These are phyloP conservation scores for Meleagris gallopavo DNA, from an alignment of 2,113 vertebrate species.

Conservation along the genomic window DNA sequence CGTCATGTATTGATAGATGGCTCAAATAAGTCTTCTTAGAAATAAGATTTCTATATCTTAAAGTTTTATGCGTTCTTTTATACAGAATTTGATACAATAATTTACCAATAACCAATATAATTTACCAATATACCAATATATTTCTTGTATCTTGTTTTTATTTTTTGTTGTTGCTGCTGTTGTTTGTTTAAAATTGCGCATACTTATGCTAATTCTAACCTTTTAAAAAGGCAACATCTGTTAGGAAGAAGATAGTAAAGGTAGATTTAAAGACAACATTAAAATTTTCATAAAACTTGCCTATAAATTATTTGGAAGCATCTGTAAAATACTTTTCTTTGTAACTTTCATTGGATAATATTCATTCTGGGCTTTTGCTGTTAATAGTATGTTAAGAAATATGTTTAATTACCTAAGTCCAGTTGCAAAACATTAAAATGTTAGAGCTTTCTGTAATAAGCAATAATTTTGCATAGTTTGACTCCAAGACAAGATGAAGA, in stretches of 20 bases:
- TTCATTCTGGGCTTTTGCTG: background rate
- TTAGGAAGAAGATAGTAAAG: background rate
- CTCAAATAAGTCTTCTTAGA: background rate
- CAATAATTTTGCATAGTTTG: background rate
- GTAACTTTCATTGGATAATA: background rate
- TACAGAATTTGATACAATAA: conserved; percentile 19
- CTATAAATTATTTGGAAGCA: background rate
- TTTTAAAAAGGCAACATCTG: background rate
- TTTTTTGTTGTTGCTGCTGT: background rate
- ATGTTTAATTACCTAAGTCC: background rate
- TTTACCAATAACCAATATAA: background rate
- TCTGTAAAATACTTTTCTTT: background rate
- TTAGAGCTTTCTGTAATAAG: background rate
- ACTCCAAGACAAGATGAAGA: background rate
- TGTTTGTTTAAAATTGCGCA: background rate
- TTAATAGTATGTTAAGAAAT: background rate
- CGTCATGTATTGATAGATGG: background rate
- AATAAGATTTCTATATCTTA: conserved; percentile 29
- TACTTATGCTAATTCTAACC: background rate
- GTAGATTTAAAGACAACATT: background rate
- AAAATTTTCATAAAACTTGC: background rate
- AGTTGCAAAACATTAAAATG: background rate
- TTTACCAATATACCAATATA: background rate
- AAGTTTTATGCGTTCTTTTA: conserved; percentile 20
- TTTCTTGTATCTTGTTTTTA: background rate